phyloP scores from a whole-genome alignment of 2,888 invertebrate species.

The Limnephilus marmoratus region DNA sequence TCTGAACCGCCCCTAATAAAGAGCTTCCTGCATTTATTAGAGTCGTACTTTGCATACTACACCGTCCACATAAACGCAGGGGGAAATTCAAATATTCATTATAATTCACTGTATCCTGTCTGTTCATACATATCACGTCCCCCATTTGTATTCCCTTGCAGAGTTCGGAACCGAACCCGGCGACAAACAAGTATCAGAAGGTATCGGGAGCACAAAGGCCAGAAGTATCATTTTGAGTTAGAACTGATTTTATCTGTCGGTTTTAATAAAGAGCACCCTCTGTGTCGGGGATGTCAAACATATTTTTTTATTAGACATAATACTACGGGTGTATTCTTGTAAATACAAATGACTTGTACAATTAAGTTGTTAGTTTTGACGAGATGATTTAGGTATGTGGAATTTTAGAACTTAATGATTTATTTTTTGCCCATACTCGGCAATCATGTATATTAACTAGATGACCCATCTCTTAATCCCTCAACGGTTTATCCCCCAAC shows the following conservation, averaged over 20 bases:
- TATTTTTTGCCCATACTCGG: too few species aligned
- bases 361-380: too few species aligned
- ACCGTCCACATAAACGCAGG: slow-evolving; percentile 58
- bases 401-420: too few species aligned
- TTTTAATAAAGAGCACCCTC: slow-evolving; percentile 62
- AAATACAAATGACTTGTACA: neutral
- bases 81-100: slow-evolving; percentile 64
- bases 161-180: slow-evolving; percentile 45
- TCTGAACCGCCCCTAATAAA: slow-evolving; percentile 54
- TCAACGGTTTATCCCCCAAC: too few species aligned
- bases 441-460: too few species aligned
- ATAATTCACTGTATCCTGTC: slow-evolving; percentile 65
- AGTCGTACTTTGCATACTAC: slow-evolving; percentile 62
- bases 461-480: too few species aligned
- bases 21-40: slow-evolving; percentile 58
- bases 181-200: slow-evolving; percentile 57
- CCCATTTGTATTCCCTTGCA: slow-evolving; percentile 24
- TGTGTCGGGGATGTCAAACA: slow-evolving; percentile 49
- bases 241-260: slow-evolving; percentile 63
- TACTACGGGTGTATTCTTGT: neutral
- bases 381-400: too few species aligned
- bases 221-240: slow-evolving; percentile 62
- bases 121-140: slow-evolving; percentile 55
- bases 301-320: slow-evolving; percentile 37
- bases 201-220: slow-evolving; percentile 59